Evolutionary conservation across 2,797 vertebrate species (phyloP), one percentile per base, ranked within the genome.

Genomic region (Acanthopagrus latus): DNA sequence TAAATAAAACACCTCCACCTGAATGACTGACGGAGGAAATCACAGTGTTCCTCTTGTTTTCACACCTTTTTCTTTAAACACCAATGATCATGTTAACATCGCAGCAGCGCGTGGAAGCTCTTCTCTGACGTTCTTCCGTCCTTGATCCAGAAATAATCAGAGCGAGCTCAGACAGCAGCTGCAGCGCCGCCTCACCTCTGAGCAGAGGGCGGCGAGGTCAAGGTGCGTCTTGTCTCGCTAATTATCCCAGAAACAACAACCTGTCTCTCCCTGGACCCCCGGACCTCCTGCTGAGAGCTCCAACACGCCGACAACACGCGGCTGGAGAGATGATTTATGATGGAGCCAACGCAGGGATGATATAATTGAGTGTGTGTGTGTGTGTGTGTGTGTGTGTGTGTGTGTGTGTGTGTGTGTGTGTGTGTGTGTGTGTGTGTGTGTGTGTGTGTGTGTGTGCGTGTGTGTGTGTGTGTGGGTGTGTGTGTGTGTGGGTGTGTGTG

Each of bases 91-190:
- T 33, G 33, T 33, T 33, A 8, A 33, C 8, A 8, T 33, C 33
- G 2, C 33, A 33, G 7, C 33, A 33, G 33, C 44, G 29, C 7
- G 29, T 33, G 29, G 33, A 33, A 33, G 33, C 33, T 47, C 11
- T 2, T 74, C 64, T 57, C 29, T 47, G 8, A 72, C 4, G n/a
- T 21, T 44, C 27, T 64, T 27, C 17, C 8, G 33, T 71, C 44
- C 71, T 75, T 55, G 18, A 68, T 38, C 58, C 57, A 74, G 33
- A 33, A 60, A 55, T 5, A 55, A 71, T 71, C 56, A 9, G 50
- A 71, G 43, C 14, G 59, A 78, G 11, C 25, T 51, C 51, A 52
- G 72, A 29, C 72, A 20, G 33, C 76, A 75, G 88, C 86, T 78
- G 88, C 80, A 23, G 76, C 18, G 18, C 14, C n/a, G 16, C 64